Conservation (phyloP, 2,797 vertebrate species). For the Clamator glandarius region DNA sequence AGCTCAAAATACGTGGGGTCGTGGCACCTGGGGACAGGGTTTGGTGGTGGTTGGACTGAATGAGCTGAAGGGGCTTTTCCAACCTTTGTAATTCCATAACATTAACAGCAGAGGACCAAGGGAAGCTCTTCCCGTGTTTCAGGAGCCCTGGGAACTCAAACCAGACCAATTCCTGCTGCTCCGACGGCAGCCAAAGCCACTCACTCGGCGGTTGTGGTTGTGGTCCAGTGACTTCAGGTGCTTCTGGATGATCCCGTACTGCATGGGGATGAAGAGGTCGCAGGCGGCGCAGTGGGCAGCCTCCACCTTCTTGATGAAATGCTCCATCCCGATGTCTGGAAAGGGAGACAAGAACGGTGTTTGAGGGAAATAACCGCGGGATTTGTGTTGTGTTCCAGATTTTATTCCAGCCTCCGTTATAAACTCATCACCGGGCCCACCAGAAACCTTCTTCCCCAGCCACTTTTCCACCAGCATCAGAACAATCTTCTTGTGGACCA, state of each 20-base stretch:
- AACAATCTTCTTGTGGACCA: too few species aligned
- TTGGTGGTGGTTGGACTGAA: too few species aligned
- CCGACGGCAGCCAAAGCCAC: neutral
- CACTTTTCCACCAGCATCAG: too few species aligned
- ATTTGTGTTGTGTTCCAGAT: rapidly evolving
- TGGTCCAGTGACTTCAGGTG: conserved; percentile 91
- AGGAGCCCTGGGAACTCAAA: neutral
- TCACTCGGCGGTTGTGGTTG: conserved; percentile 92
- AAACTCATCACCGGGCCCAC: too few species aligned
- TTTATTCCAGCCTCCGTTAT: neutral
- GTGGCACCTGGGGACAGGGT: too few species aligned
- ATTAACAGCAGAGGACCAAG: too few species aligned
- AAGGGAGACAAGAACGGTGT: rapidly evolving
- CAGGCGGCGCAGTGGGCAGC: conserved; percentile 93
- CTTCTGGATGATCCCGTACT: conserved; percentile 89
- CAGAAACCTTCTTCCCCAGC: too few species aligned
- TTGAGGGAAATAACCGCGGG: too few species aligned
- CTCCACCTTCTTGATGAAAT: conserved; percentile 94
- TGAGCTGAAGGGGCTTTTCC: too few species aligned
- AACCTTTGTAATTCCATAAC: too few species aligned
- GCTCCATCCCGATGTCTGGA: conserved; percentile 91
- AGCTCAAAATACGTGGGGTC: too few species aligned
- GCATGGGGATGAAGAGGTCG: conserved; percentile 95
- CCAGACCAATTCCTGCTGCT: rapidly evolving
- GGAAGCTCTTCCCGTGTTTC: neutral